Evolutionary conservation across 2,888 invertebrate genomes (phyloP).

Genomic region (Drosophila atripex): DNA sequence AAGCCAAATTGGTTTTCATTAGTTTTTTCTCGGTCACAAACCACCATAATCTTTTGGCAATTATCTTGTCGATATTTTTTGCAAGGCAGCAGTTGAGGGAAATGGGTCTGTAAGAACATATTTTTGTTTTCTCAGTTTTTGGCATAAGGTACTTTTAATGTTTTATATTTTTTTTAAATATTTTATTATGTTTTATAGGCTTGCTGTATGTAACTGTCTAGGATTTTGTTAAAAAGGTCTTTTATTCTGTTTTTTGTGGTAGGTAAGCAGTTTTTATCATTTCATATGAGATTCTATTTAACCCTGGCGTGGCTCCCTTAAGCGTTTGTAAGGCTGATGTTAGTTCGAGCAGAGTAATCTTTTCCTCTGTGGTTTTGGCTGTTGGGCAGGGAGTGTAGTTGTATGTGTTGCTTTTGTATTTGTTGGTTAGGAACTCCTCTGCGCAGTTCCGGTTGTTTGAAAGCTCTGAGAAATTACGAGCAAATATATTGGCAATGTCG

Average conservation of each 20-base stretch:
- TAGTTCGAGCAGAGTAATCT: neutral
- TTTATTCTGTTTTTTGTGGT: neutral
- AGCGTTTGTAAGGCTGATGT: neutral
- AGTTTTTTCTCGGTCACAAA: too few relatives aligned
- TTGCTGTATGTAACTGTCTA: neutral
- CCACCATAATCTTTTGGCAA: too few relatives aligned
- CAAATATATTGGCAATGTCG: conserved; percentile 1
- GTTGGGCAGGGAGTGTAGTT: neutral
- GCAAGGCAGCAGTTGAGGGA: neutral
- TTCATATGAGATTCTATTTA: too few relatives aligned
- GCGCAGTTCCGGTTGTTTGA: conserved; percentile 3
- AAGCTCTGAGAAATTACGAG: neutral
- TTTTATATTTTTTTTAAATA: too few relatives aligned
- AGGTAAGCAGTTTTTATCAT: neutral
- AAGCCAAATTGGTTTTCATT: too few relatives aligned
- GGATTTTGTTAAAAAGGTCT: too few relatives aligned
- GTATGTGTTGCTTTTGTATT: neutral
- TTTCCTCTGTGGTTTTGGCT: neutral
- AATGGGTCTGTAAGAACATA: neutral
- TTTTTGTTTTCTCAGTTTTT: neutral
- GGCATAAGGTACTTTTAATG: too few relatives aligned
- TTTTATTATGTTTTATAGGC: neutral
- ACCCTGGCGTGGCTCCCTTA: neutral
- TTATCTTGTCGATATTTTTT: neutral
- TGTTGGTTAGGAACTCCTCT: neutral